phyloP scores from a whole-genome alignment of 2,888 invertebrate species.

The Cataglyphis livida region DNA sequence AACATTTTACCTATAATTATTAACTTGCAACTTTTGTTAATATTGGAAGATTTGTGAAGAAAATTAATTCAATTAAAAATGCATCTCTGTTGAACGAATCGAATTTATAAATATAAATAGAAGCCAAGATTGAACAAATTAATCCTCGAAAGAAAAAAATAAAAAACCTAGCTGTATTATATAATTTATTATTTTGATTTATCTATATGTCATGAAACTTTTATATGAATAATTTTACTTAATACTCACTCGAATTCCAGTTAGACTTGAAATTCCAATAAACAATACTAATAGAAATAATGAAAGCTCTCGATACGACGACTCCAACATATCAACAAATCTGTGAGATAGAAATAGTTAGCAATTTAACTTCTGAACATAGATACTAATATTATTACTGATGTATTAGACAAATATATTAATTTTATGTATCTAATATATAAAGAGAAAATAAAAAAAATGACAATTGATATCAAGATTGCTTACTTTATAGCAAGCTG shows the following conservation, averaged over 20 bases:
- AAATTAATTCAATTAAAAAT: neutral
- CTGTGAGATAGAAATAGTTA: neutral
- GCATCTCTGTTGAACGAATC: neutral
- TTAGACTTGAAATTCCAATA: neutral
- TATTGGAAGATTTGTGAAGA: neutral
- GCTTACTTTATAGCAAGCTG: constrained; percentile 25
- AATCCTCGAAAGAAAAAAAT: neutral
- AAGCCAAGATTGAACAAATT: neutral
- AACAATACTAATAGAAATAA: neutral
- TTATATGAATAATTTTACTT: neutral
- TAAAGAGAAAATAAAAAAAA: neutral
- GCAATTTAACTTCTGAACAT: too few species aligned
- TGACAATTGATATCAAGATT: neutral
- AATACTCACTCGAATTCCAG: constrained; percentile 24
- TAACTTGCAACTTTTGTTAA: neutral
- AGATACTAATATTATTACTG: too few species aligned
- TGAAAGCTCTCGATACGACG: neutral
- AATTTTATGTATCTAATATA: neutral
- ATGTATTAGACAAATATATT: too few species aligned
- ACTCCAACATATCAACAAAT: neutral
- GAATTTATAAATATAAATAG: neutral
- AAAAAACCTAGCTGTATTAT: neutral
- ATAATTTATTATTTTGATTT: too few species aligned
- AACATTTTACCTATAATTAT: neutral
- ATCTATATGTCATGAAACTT: too few species aligned